Conservation (phyloP, 2,113 vertebrate species). For the Chionis minor region DNA sequence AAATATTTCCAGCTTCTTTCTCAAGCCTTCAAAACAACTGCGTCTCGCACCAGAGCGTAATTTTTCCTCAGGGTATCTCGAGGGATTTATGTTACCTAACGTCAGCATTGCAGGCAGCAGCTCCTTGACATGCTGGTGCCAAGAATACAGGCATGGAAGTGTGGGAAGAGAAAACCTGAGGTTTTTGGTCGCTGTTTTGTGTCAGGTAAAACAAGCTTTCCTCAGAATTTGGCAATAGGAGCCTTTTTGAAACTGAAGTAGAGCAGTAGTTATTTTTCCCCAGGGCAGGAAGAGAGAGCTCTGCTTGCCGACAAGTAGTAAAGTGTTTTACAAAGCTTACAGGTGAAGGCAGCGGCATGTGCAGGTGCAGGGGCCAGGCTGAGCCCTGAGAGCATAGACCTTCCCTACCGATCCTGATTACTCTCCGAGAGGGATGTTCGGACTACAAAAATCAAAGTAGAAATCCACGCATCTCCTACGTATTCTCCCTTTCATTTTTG, state of each 20-base stretch:
- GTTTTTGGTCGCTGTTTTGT: background rate
- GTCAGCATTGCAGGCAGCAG: background rate
- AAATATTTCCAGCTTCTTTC: conserved; percentile 8
- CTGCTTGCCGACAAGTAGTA: background rate
- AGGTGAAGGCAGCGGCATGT: background rate
- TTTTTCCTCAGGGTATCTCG: background rate
- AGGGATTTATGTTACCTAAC: background rate
- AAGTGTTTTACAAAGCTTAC: background rate
- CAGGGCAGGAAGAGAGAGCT: background rate
- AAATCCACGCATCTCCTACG: rapidly evolving
- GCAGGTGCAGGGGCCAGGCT: background rate
- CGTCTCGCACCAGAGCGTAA: background rate
- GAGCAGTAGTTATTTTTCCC: background rate
- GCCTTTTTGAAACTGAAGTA: background rate
- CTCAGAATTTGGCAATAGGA: background rate
- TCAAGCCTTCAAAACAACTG: conserved; percentile 23
- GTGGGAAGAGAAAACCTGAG: conserved; percentile 18
- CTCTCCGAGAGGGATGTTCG: background rate
- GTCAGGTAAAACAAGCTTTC: background rate
- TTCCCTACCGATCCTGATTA: background rate
- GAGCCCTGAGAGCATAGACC: background rate
- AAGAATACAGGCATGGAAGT: background rate
- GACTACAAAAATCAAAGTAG: background rate
- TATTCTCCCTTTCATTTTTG: too few relatives aligned
- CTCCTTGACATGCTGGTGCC: background rate